Base-by-base conservation (phyloP, 2,113 vertebrate species). In the Lanius collurio region DNA sequence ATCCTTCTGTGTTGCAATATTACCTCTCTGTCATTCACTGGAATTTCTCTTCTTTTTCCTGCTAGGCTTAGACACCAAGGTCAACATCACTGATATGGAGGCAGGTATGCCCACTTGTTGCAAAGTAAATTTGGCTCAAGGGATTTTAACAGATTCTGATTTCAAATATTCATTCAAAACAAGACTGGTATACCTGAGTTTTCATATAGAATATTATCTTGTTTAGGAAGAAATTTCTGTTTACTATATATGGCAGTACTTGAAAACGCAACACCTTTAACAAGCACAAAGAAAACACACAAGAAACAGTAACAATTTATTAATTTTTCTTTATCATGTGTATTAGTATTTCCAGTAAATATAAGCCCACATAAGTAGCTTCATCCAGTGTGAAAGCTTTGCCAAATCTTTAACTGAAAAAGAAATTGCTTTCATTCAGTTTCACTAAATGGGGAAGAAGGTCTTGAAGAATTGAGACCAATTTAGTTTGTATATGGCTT, bases 401-500 rank as follows among this genome's bases (percentile, higher is more conserved):
- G 35, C 46, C 50, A 86, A n/a, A 77, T 33, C 53, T 91, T 80
- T 77, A 88, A 76, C 19, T 10, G 27, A 79, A 28, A 78, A 83
- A 82, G 4, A 79, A 90, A 46, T 41, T 49, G 8, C 30, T 87
- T 87, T 42, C 50, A n/a, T 79, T 82, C 13, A 20, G 8, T 76
- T 83, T 83, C 37, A 42, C 68, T 83, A 65, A 93, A 88, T 52
- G 22, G 82, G 41, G 26, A 94, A 47, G 37, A 33, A 68, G 7
- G 17, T 84, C 39, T 93, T 1, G 1, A 50, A 74, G 47, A 70
- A 77, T 3, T 73, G 55, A 90, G 47, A 37, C 50, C 4, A 30
- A 7, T 93, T 82, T 55, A 67, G 55, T 93, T 76, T 85, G 28
- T 85, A 53, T 84, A 78, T 89, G 87, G 59, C 82, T 94, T 91